phyloP scores from a whole-genome alignment of 2,888 invertebrate genomes.

The Drosophila paranaensis region DNA sequence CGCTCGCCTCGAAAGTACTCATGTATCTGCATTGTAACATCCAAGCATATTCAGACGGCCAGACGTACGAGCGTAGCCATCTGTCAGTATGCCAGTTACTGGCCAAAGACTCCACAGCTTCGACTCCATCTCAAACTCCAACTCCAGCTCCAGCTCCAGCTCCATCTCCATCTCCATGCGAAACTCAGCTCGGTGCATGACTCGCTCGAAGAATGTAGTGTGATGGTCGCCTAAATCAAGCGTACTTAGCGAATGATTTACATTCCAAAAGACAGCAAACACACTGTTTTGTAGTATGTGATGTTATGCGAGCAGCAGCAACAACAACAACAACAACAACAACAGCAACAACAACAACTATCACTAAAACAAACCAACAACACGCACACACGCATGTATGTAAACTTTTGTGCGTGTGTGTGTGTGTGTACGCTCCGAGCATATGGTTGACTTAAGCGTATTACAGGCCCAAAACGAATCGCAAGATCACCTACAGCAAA shows the following conservation, averaged over 20 bases:
- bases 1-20: conserved; percentile 60
- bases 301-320: conserved; percentile 81
- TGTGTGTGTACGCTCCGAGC: conserved; percentile 50
- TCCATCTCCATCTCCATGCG: conserved; percentile 28
- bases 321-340: conserved; percentile 37
- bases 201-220: conserved; percentile 75
- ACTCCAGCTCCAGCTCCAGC: conserved; percentile 9
- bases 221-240: conserved; percentile 84
- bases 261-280: conserved; percentile 84
- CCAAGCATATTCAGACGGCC: conserved; percentile 55
- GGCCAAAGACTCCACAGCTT: conserved; percentile 34
- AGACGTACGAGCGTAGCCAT: conserved; percentile 60
- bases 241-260: conserved; percentile 84
- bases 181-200: conserved; percentile 47
- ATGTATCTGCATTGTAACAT: conserved; percentile 74
- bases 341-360: conserved; percentile 41
- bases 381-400: conserved; percentile 23
- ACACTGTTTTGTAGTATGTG: conserved; percentile 83
- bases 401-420: conserved; percentile 21
- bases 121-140: conserved; percentile 17
- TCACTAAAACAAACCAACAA: conserved; percentile 40
- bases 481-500: conserved; percentile 51
- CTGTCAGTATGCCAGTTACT: conserved; percentile 68
- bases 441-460: conserved; percentile 20
- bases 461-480: conserved; percentile 35